Evolutionary conservation across 1,140 invertebrate species (phyloP).

Genomic region (Hermetia illucens): DNA sequence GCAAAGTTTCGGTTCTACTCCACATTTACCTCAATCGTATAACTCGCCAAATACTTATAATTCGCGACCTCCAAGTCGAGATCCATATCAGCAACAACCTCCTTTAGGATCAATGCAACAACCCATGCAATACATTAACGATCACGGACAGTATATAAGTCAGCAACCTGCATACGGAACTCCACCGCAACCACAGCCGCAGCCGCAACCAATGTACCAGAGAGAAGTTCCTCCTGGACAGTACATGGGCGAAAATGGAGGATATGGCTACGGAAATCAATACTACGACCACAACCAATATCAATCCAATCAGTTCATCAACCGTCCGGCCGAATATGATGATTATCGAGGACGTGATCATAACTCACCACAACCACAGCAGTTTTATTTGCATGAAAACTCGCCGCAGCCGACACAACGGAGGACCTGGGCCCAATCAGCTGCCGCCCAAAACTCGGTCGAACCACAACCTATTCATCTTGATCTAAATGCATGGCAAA

Average conservation of each 20-base stretch:
- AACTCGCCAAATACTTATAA: constrained; percentile 20
- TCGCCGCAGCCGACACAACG: constrained; percentile 41
- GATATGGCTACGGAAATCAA: constrained; percentile 6
- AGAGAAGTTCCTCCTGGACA: constrained; percentile 19
- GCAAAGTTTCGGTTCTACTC: constrained; percentile 39
- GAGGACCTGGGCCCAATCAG: constrained; percentile 57
- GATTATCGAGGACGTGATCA: constrained; percentile 15
- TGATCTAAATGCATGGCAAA: constrained; percentile 25
- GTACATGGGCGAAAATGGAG: constrained; percentile 26
- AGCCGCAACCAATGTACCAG: neutral
- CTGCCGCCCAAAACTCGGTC: too few relatives aligned
- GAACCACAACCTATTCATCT: constrained; percentile 17
- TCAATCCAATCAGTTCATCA: constrained; percentile 7
- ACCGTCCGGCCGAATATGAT: constrained; percentile 18
- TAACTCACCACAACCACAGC: constrained; percentile 20
- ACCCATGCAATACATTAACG: constrained; percentile 5
- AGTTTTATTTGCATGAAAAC: constrained; percentile 60
- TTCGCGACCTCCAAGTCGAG: constrained; percentile 28
- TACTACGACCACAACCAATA: constrained; percentile 2
- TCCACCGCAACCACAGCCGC: constrained; percentile 14
- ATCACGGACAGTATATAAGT: constrained; percentile 8
- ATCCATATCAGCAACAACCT: constrained; percentile 25
- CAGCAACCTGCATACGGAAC: constrained; percentile 1
- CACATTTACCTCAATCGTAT: constrained; percentile 37
- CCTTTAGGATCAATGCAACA: constrained; percentile 32